Evolutionary conservation across 2,113 vertebrate genomes (phyloP).

Genomic region (Alligator sinensis): DNA sequence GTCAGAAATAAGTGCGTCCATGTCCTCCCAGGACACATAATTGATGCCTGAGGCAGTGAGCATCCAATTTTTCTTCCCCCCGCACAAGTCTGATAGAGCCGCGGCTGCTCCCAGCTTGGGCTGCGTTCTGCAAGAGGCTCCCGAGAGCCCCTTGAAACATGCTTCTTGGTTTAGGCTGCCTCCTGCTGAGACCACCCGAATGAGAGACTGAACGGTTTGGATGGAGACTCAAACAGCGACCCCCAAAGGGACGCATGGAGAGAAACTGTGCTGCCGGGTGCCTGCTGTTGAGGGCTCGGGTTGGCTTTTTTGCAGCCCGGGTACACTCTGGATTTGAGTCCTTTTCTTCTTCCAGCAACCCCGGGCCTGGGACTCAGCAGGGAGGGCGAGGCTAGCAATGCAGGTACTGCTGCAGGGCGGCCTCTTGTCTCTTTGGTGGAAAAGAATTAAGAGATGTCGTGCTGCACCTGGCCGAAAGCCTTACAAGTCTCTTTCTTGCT

Average conservation of each 20-base stretch:
- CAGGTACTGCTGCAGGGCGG: not conserved
- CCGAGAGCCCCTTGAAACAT: rapidly evolving
- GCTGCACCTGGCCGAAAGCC: not conserved
- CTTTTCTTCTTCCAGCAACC: not conserved
- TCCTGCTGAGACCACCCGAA: rapidly evolving
- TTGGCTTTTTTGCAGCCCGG: not conserved
- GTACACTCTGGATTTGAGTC: no score
- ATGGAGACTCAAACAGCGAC: not conserved
- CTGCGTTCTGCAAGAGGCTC: not conserved
- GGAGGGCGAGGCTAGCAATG: not conserved
- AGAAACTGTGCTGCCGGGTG: rapidly evolving
- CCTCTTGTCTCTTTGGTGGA: not conserved
- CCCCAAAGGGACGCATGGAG: not conserved
- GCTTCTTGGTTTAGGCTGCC: not conserved
- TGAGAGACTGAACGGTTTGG: not conserved
- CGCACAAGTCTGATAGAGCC: no score
- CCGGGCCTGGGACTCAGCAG: not conserved
- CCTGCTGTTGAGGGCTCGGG: not conserved
- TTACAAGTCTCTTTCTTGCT: not conserved
- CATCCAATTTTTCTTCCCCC: not conserved
- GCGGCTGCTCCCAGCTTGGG: rapidly evolving
- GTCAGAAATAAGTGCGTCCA: not conserved
- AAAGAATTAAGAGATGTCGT: not conserved
- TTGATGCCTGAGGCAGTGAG: not conserved
- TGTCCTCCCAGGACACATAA: rapidly evolving